Evolutionary conservation across 2,113 vertebrate species (phyloP), one percentile per base, ranked within the genome.

Genomic region (Chinchilla lanigera): DNA sequence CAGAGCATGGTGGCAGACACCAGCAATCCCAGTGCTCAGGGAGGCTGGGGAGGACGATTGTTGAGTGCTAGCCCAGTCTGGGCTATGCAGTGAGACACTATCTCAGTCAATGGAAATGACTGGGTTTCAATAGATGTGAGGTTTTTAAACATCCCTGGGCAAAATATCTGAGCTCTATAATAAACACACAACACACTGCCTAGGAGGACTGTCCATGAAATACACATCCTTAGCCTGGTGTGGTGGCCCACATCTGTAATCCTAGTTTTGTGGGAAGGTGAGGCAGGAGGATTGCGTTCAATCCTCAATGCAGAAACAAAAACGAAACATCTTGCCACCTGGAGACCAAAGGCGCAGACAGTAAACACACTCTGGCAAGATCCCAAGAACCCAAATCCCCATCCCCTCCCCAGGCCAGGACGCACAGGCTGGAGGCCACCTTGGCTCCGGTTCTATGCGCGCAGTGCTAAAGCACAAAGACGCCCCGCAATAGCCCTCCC

Each of bases 371-470:
- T 9, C 1, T 16, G 56, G 26, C 0, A 26, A 60, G 44, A 10
- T 7, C 4, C 4, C 71, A 38, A 44, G 24, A 12, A 24, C 65
- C 5, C 86, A 75, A 1, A 28, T 3, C 22, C 20, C 26, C 5
- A 63, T 3, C 17, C 35, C 54, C 82, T 11, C 13, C 24, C 30
- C 2, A 4, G 67, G 33, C 67, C 7, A 11, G 14, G 22, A 7
- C 0, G 63, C 20, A 5, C 63, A 3, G 1, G 6, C 61, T 1
- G 7, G 11, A 10, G 28, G 28, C 1, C 19, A 3, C 20, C 52
- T 26, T 22, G 11, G 33, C 6, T 1, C 1, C 5, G 16, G 1
- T 0, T 33, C n/a, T 3, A 41, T 30, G 7, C 58, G 52, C 24
- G 30, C 52, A 0, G 8, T 22, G 28, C 17, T 16, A 3, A 33